Evolutionary conservation across 2,888 invertebrate genomes (phyloP).

Genomic region (Fragum whitleyi): DNA sequence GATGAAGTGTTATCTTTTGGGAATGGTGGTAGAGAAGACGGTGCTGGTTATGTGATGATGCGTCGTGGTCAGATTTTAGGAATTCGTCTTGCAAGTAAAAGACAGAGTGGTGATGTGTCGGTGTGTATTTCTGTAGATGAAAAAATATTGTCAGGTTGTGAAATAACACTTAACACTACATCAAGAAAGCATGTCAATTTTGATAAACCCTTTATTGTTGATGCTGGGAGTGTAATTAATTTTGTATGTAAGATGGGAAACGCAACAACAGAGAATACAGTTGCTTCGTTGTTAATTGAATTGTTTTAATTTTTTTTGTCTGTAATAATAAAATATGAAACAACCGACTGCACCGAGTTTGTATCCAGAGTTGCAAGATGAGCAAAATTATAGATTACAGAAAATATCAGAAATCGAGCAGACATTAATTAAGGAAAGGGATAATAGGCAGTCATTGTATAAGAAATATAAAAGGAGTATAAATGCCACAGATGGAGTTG

Average conservation of each 20-base stretch:
- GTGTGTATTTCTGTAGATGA: constrained; percentile 41
- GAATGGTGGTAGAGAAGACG: constrained; percentile 42
- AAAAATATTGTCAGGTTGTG: constrained; percentile 36
- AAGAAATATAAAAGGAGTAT: constrained; percentile 54
- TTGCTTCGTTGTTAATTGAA: constrained; percentile 42
- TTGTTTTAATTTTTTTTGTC: constrained; percentile 36
- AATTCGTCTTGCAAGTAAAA: constrained; percentile 32
- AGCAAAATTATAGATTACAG: constrained; percentile 56
- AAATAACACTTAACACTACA: constrained; percentile 45
- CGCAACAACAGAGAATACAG: constrained; percentile 40
- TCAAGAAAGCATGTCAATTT: constrained; percentile 45
- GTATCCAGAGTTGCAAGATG: constrained; percentile 52
- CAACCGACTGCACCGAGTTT: constrained; percentile 48
- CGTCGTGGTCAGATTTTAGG: constrained; percentile 41
- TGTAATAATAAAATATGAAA: constrained; percentile 42
- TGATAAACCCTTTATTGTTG: constrained; percentile 36
- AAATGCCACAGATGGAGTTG: constrained; percentile 52
- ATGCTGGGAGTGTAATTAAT: constrained; percentile 47
- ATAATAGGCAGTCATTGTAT: constrained; percentile 48
- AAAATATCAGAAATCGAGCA: constrained; percentile 49
- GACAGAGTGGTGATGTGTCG: constrained; percentile 33
- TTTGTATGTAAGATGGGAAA: constrained; percentile 38
- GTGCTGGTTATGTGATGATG: constrained; percentile 48
- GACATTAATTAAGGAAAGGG: constrained; percentile 31
- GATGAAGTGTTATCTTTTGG: constrained; percentile 43